Base-by-base conservation (phyloP, 2,797 vertebrate species). In the Sebastiscus albofasciatus region DNA sequence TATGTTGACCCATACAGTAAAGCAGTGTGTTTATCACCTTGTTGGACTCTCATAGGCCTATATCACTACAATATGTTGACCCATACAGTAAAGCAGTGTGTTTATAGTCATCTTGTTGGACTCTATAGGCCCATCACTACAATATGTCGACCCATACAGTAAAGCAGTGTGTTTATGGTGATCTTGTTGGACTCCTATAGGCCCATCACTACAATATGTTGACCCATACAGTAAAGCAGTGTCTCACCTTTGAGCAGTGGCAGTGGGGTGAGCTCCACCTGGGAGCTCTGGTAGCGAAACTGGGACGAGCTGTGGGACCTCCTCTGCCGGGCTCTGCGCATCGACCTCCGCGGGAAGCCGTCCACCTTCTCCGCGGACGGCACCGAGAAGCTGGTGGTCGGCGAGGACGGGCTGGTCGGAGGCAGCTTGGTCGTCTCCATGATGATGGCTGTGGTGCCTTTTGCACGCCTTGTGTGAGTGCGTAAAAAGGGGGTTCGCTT, bases 231-330 rank as follows among this genome's bases (percentile, higher is more conserved):
- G 64, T 49, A 7, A 59, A 68, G 27, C 26, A 27, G 74, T 42
- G n/a, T 49, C 96, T 94, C 94, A 98, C 97, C 97, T 97, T 98
- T 98, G 82, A 98, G 96, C 85, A 97, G 95, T 52, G 97, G 97
- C 88, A 98, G 96, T 0, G 97, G 95, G 1, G 97, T 97, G 79
- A 98, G 96, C 93, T 98, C 97, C 94, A 98, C 97, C 94, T 97
- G 97, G 90, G 97, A 97, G 92, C 97, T 98, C 96, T 98, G 97
- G 92, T 98, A 98, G 79, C 97, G 97, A 94, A 98, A 98, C 93
- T 98, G 97, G 79, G 97, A 98, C 24, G 97, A 98, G 87, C 97
- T 98, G 90, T 98, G 97, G 64, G 97, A 98, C 64, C 97, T 95
- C 59, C 97, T 94, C 92, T 97, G 97, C 34, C 97, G 96, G 82